Conservation (phyloP, 2,113 vertebrate genomes). For the Dicerorhinus sumatrensis region DNA sequence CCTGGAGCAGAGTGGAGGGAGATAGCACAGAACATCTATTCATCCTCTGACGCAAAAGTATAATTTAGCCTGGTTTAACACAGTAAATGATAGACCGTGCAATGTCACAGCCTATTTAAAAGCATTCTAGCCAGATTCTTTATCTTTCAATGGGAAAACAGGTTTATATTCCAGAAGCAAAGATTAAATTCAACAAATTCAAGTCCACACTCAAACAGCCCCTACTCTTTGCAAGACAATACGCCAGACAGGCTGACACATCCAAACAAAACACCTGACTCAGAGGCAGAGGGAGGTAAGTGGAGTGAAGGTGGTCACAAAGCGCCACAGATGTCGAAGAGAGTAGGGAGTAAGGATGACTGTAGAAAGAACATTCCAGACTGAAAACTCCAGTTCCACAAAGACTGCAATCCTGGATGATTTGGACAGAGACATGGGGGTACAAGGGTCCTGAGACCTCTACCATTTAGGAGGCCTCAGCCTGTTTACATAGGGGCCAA, state of each 20-base stretch:
- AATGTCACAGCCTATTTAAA: not conserved
- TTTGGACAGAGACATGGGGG: not conserved
- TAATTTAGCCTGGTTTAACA: not conserved
- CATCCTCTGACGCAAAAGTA: not conserved
- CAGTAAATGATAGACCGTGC: not conserved
- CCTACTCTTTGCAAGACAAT: not conserved
- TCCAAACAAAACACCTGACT: not conserved
- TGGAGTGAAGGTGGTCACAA: not conserved
- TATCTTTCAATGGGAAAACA: slow-evolving; percentile 1
- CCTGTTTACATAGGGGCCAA: not conserved
- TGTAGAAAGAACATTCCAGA: slow-evolving; percentile 68
- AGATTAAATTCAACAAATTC: slow-evolving; percentile 25
- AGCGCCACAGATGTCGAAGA: not conserved
- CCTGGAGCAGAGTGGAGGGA: not conserved
- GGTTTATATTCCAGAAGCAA: slow-evolving; percentile 42
- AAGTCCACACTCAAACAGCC: not conserved
- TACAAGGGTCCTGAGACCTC: not conserved
- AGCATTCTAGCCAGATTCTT: slow-evolving; percentile 15
- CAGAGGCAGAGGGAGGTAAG: not conserved
- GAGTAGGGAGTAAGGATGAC: not conserved
- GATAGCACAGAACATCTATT: not conserved
- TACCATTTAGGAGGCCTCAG: not conserved
- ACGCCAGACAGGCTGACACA: not conserved
- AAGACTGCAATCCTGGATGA: not conserved
- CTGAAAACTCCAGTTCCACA: slow-evolving; percentile 42